Conservation (phyloP, 2,797 vertebrate genomes). For the Hippoglossus hippoglossus region DNA sequence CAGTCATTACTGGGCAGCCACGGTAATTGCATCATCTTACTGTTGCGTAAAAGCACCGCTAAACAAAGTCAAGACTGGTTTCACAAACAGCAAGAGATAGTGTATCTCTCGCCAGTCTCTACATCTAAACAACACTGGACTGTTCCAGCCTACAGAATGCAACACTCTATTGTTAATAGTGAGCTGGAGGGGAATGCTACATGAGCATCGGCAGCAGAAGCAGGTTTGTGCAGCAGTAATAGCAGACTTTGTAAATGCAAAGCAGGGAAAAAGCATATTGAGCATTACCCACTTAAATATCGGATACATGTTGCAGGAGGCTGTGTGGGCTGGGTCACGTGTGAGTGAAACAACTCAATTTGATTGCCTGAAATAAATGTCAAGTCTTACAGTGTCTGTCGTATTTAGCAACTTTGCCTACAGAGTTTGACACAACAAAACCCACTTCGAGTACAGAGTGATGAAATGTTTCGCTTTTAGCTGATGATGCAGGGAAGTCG, state of each 20-base stretch:
- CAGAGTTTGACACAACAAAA: not conserved
- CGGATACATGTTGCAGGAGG: no score
- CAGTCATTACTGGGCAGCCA: conserved; percentile 5
- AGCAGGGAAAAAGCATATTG: not conserved
- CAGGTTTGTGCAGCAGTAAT: not conserved
- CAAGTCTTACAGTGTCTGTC: not conserved
- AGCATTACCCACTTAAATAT: not conserved
- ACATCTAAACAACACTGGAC: not conserved
- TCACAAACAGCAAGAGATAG: not conserved
- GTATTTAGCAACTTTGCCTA: not conserved
- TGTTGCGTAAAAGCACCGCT: not conserved
- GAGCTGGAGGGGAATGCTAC: conserved; percentile 2
- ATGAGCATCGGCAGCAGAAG: not conserved
- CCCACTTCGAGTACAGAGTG: not conserved
- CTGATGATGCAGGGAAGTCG: conserved; percentile 2
- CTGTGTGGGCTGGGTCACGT: no score
- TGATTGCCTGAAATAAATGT: not conserved
- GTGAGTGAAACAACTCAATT: no score
- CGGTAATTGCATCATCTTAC: conserved; percentile 2
- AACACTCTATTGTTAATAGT: not conserved
- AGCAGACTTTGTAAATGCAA: conserved; percentile 5
- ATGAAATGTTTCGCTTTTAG: not conserved
- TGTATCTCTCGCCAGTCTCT: not conserved
- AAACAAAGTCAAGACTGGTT: conserved; percentile 2
- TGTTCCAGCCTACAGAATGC: conserved; percentile 5